Evolutionary conservation across 2,113 vertebrate species (phyloP), one percentile per base, ranked within the genome.

Genomic region (Myotis yumanensis): DNA sequence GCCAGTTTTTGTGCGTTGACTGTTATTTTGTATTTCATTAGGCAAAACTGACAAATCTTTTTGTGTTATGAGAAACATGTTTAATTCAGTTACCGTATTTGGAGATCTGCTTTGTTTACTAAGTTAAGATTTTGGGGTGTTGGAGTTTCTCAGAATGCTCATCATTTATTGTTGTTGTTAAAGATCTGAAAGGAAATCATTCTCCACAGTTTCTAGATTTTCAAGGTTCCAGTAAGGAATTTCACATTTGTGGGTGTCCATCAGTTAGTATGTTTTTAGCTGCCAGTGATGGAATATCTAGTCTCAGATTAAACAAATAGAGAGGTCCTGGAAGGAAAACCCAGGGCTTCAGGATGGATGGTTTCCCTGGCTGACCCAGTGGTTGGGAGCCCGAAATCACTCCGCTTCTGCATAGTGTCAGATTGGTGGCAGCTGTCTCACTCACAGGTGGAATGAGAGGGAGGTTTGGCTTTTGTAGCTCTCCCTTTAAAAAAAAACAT

Each of bases 1-100:
- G 7, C 11, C 22, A 62, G 5, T 35, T 69, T 83, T 71, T 91
- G 64, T 46, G 17, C 23, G 14, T 86, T 76, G 57, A 35, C 18
- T 35, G 48, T 84, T 91, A 40, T 28, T 96, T 81, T 93, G 40
- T 90, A 23, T 72, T 75, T 80, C 86, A 35, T 86, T 37, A 82
- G 40, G 73, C 54, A 52, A 62, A 84, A 66, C 25, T 30, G 16
- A 18, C 43, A 83, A 32, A 30, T 54, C 28, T 25, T 64, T 80
- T 68, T 59, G 20, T 90, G 54, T 40, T 51, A 57, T 83, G 40
- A 57, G n/a, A 76, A 30, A 76, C 28, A 18, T 16, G 51, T 76
- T 76, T 75, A 85, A 73, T 40, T n/a, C n/a, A 46, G n/a, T 73
- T 90, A 69, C 30, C 30, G 73, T 72, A 57, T 79, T 89, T 75